These are phyloP conservation scores for Ranitomeya variabilis DNA, from an alignment of 2,113 vertebrate genomes.

Conservation along the genomic window DNA sequence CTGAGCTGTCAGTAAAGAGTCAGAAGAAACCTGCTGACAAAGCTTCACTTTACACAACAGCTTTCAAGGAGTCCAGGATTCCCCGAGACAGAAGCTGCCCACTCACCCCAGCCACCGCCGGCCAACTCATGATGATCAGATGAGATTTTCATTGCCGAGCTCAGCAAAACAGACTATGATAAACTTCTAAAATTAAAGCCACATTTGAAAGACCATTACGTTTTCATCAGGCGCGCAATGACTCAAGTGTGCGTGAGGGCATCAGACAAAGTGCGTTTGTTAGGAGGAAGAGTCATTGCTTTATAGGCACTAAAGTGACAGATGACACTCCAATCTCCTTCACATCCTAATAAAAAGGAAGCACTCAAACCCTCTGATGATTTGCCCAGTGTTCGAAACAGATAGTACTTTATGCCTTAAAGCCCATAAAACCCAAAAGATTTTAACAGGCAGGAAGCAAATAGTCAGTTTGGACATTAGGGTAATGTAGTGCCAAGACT, in stretches of 20 bases:
- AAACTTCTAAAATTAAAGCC: constrained; percentile 49
- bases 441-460: background rate
- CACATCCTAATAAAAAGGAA: constrained; percentile 23
- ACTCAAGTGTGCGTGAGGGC: constrained; percentile 34
- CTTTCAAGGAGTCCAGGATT: background rate
- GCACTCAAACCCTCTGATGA: background rate
- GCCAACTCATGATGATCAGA: constrained; percentile 29
- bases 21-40: background rate
- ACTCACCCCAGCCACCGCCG: background rate
- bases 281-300: constrained; percentile 27
- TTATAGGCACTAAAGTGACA: constrained; percentile 36
- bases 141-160: constrained; percentile 22
- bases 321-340: constrained; percentile 47
- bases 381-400: background rate
- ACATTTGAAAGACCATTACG: constrained; percentile 53
- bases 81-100: background rate
- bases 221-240: constrained; percentile 46
- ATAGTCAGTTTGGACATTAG: background rate
- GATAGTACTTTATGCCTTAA: background rate
- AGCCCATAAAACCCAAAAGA: background rate
- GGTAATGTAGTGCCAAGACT: background rate
- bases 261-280: constrained; percentile 51
- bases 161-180: constrained; percentile 45
- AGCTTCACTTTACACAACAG: background rate
- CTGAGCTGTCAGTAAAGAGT: too few relatives aligned